phyloP scores from a whole-genome alignment of 2,797 vertebrate species.

The Tympanoctomys barrerae region DNA sequence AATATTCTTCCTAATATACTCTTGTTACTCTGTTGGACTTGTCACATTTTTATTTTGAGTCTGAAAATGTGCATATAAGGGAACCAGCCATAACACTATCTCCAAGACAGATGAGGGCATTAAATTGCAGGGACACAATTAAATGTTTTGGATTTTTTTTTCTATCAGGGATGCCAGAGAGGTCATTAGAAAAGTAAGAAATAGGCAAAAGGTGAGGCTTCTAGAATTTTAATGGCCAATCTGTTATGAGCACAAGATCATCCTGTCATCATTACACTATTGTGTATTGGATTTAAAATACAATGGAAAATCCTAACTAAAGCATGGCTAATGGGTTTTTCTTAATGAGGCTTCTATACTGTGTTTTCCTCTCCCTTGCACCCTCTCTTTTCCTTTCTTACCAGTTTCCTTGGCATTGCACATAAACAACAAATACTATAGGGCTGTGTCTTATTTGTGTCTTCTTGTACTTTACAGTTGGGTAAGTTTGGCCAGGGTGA shows the following conservation, averaged over 20 bases:
- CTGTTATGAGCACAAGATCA: background rate
- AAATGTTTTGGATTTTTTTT: constrained; percentile 38
- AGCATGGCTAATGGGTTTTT: constrained; percentile 50
- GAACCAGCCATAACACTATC: background rate
- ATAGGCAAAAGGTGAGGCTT: background rate
- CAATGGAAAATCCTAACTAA: constrained; percentile 40
- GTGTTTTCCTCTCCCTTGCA: background rate
- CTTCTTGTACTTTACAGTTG: constrained; percentile 73
- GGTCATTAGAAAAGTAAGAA: background rate
- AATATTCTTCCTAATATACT: background rate
- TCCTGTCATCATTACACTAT: constrained; percentile 18
- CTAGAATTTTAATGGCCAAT: constrained; percentile 27
- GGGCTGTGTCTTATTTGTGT: constrained; percentile 76
- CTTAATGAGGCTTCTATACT: constrained; percentile 60
- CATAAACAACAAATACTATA: constrained; percentile 65
- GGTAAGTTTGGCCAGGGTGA: constrained; percentile 67
- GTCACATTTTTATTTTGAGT: constrained; percentile 1
- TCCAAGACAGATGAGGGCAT: background rate
- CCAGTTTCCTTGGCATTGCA: constrained; percentile 61
- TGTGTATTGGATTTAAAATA: constrained; percentile 70
- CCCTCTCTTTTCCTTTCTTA: background rate
- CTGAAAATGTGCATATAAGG: constrained; percentile 8
- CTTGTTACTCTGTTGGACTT: background rate
- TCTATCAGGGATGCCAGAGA: constrained; percentile 37
- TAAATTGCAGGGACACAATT: background rate